These are phyloP conservation scores for Suricata suricatta DNA, from an alignment of 2,113 vertebrate species.

Conservation along the genomic window DNA sequence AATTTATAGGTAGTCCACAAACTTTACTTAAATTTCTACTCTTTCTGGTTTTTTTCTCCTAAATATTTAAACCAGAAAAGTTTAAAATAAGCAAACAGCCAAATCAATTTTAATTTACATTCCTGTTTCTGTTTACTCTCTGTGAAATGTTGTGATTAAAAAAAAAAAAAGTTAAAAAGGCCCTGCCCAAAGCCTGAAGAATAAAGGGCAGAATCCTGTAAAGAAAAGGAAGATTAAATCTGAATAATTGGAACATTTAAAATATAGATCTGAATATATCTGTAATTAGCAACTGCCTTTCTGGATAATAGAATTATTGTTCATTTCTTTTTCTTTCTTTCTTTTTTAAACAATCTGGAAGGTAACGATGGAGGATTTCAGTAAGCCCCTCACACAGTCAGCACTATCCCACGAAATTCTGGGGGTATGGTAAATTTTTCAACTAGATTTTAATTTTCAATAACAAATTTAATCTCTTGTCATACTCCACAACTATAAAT, in stretches of 20 bases:
- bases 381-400: constrained; percentile 33
- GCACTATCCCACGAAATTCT: constrained; percentile 32
- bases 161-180: not conserved
- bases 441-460: constrained; percentile 51
- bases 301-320: constrained; percentile 31
- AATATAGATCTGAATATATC: not conserved
- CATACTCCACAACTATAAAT: not conserved
- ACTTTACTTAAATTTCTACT: constrained; percentile 39
- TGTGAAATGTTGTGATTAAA: constrained; percentile 46
- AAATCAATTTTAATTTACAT: constrained; percentile 54
- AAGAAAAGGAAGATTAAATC: not conserved
- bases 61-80: constrained; percentile 55
- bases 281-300: constrained; percentile 4
- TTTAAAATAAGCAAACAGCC: constrained; percentile 51
- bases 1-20: constrained; percentile 10
- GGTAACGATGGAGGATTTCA: constrained; percentile 60
- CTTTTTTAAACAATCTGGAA: not conserved
- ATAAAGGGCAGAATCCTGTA: not conserved
- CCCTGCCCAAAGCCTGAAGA: not conserved
- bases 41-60: constrained; percentile 20
- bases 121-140: constrained; percentile 40
- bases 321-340: not conserved
- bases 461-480: constrained; percentile 28
- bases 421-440: constrained; percentile 63
- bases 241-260: not conserved